phyloP scores from a whole-genome alignment of 1,140 invertebrate species.

The Popillia japonica region DNA sequence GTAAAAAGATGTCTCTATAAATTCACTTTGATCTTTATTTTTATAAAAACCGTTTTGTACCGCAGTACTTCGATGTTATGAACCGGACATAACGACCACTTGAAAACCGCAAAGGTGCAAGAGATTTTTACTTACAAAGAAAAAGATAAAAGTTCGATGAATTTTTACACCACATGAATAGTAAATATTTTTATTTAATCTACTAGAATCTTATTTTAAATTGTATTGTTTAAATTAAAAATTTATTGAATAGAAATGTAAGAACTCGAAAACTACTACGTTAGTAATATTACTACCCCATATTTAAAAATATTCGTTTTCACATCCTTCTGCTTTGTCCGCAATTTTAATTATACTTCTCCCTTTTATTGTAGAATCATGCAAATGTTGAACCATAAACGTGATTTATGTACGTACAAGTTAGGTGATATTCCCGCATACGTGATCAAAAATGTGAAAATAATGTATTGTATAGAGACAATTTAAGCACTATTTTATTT shows the following conservation, averaged over 20 bases:
- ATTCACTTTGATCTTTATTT: constrained; percentile 9
- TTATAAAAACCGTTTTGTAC: background rate
- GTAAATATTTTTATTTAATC: background rate
- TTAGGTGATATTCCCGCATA: background rate
- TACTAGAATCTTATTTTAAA: background rate
- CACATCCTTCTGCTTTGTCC: background rate
- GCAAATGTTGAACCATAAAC: background rate
- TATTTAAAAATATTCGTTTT: background rate
- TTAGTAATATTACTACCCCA: background rate
- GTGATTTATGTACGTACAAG: background rate
- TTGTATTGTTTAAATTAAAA: background rate
- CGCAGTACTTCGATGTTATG: background rate
- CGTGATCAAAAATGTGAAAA: background rate
- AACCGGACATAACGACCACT: background rate
- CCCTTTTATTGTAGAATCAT: background rate
- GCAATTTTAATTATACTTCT: background rate
- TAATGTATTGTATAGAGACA: background rate
- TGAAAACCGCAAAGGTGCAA: background rate
- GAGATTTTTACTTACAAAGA: background rate
- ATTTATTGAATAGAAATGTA: too few species aligned
- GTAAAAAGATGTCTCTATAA: background rate
- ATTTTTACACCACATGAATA: background rate
- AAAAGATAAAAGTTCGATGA: background rate
- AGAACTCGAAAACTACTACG: background rate
- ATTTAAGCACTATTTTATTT: too few species aligned